Percentiles rank a stretch among this genome's conserved stretches.
Evolutionary conservation across 1,140 invertebrate genomes (phyloP).

Genomic region (Heterodera carotae): DNA sequence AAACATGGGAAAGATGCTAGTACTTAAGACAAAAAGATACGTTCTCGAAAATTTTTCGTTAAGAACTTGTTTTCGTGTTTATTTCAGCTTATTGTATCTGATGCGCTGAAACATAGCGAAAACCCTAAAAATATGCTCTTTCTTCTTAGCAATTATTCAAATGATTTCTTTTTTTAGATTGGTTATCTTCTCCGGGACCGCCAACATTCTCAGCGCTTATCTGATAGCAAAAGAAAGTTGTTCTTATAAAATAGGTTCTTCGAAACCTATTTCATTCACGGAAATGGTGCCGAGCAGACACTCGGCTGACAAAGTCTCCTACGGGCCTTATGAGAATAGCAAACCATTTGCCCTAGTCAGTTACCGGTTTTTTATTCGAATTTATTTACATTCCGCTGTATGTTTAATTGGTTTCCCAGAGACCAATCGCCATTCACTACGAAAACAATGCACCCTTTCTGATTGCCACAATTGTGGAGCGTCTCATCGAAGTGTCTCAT

Average conservation of each 20-base stretch:
- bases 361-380: conserved; percentile 9
- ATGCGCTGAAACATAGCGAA: too few species aligned
- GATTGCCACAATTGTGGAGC: conserved; percentile 80
- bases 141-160: too few species aligned
- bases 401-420: conserved; percentile 43
- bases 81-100: too few species aligned
- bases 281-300: conserved; percentile 50
- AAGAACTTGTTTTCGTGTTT: too few species aligned
- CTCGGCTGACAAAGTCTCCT: conserved; percentile 47
- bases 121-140: too few species aligned
- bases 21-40: too few species aligned
- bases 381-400: conserved; percentile 8
- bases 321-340: conserved; percentile 60
- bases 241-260: conserved; percentile 43
- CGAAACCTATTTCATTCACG: conserved; percentile 56
- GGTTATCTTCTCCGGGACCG: conserved; percentile 52
- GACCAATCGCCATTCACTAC: conserved; percentile 75
- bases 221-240: conserved; percentile 51
- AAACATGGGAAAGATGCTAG: too few species aligned
- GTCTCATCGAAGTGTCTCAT: conserved; percentile 91
- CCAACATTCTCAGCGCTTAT: conserved; percentile 50
- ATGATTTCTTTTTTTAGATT: conserved; percentile 58
- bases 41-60: too few species aligned
- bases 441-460: conserved; percentile 96
- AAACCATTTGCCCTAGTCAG: conserved; percentile 42